Evolutionary conservation across 2,113 vertebrate genomes (phyloP), one percentile per base, ranked within the genome.

Genomic region (Gavialis gangeticus): DNA sequence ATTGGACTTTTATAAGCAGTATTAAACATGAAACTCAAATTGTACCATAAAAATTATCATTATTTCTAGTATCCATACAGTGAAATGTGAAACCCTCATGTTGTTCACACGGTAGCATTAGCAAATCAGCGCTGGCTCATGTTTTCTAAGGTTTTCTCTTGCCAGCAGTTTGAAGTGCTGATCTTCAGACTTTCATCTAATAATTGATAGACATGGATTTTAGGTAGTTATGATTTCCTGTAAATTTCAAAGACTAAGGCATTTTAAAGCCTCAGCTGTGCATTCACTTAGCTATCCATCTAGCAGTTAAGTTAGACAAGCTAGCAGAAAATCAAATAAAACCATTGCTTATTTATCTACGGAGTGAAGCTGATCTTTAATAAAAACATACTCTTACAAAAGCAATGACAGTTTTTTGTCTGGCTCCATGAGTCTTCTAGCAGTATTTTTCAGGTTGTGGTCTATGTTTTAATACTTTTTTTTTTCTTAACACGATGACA

Each of bases 1-100:
- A 96, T 67, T 88, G 91, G 94, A 91, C 95, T 97, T 95, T 93
- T 93, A 94, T 91, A 96, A 97, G 92, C 94, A 84, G 62, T 84
- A 86, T 96, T 96, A 95, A 95, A 94, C 90, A 90, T 78, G 84
- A 96, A 97, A 93, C 85, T 94, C 57, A 95, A 92, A 96, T 81
- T 69, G 16, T 79, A 79, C 86, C 80, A 46, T 95, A 94, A 79
- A 95, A 93, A 84, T 95, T 6, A 90, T 85, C 59, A 66, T 96
- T 97, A 82, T 95, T 96, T 96, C 84, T 82, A 91, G 56, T 76
- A 63, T 14, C 85, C 87, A 64, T 62, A 27, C 67, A 82, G 25
- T 78, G 64, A 94, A 76, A 89, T 92, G 8, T 59, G 84, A 88
- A 92, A 84, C 37, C 62, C 54, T 73, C 60, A 57, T 21, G 2